Evolutionary conservation across 2,888 invertebrate species (phyloP), one percentile per base, ranked within the genome.

Genomic region (Scaptodrosophila latifasciaeformis): DNA sequence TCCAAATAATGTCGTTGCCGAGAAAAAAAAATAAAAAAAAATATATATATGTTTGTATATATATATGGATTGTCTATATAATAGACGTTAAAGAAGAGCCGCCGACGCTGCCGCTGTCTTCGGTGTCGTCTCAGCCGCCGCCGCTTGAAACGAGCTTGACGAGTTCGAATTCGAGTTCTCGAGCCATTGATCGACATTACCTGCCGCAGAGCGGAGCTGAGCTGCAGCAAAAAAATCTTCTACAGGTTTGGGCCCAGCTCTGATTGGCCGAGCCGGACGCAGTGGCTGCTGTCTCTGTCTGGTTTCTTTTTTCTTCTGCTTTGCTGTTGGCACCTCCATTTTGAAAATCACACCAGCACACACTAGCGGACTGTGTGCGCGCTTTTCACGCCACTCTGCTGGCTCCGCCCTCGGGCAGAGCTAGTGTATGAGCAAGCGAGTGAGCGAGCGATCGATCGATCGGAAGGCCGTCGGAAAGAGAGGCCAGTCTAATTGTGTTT

Each of bases 311-410:
- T 13, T 30, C 13, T 30, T 13, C 29, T 44, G 13, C 29, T 2
- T n/a, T 10, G n/a, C 19, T 34, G 63, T 70, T 67, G 60, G 69
- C 80, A 70, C 75, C 84, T 82, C 85, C 84, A 84, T 84, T 84
- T 84, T 84, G 81, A 81, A 83, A 77, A 70, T 71, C 65, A 67
- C 76, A 71, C 75, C 67, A 67, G 58, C 54, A 31, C n/a, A n/a
- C n/a, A n/a, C n/a, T n/a, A n/a, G n/a, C 60, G 62, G 59, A 40
- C 55, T 47, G 70, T 59, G n/a, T n/a, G 34, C 67, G 61, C 54
- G 64, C 68, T 65, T 77, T 72, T 69, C 69, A 70, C 65, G 55
- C 70, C 50, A 55, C 44, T 10, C 6, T 48, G 31, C 4, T 49
- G 37, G 61, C 70, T 77, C 78, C 76, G 71, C 80, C 72, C 48